A percentile compares a stretch with the other conserved stretches of the same genome.
Conservation (phyloP, 2,888 invertebrate species). For the Stomorhina lunata region DNA sequence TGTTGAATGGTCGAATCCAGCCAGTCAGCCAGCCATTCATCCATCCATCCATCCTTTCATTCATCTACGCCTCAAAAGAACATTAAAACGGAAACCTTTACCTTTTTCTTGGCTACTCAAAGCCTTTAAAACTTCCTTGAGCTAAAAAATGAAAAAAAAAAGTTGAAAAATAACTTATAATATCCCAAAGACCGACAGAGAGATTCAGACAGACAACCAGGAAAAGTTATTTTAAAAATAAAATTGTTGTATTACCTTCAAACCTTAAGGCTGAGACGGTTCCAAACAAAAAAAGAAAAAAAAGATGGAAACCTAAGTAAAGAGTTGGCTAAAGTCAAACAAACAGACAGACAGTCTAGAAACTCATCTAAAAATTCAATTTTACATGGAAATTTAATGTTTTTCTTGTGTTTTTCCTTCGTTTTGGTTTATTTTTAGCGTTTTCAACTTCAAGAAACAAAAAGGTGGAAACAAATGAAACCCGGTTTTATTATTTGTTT, state of each 20-base stretch:
- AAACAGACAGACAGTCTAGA: neutral
- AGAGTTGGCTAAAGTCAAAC: neutral
- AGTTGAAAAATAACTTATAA: neutral
- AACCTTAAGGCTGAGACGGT: no score
- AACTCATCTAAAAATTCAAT: conserved; percentile 40
- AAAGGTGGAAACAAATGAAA: neutral
- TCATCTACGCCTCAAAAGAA: neutral
- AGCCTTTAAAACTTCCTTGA: neutral
- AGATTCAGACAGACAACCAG: no score
- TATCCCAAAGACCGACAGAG: conserved; percentile 3
- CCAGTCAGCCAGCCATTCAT: no score
- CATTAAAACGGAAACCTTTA: neutral
- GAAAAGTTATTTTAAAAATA: conserved; percentile 49
- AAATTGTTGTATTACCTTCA: conserved; percentile 13
- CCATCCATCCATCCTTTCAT: no score
- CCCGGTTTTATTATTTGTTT: conserved; percentile 38
- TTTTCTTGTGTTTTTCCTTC: neutral
- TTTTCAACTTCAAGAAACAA: conserved; percentile 22
- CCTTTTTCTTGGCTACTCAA: neutral
- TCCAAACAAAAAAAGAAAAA: neutral
- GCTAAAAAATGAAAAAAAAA: neutral
- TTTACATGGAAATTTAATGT: conserved; percentile 52
- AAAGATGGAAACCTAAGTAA: neutral
- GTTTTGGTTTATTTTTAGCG: neutral
- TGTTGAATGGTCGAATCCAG: neutral